Conservation (phyloP, 1,140 invertebrate species). For the Pseudomyrmex sp. region DNA sequence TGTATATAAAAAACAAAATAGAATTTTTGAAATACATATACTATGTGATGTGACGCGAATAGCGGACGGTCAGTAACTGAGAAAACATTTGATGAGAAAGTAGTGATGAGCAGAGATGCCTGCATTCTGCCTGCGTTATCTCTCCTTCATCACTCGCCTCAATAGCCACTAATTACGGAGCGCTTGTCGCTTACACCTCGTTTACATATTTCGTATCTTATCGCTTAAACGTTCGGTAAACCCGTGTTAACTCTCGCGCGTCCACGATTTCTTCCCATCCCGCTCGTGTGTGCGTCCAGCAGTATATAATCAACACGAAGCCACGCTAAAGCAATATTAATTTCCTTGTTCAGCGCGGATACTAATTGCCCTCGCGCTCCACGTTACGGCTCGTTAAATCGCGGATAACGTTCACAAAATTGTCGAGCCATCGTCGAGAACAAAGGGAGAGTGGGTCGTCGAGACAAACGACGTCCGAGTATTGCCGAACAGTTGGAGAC, state of each 20-base stretch:
- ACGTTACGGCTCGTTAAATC: conserved; percentile 50
- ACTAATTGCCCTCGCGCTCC: conserved; percentile 41
- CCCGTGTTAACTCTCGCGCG: conserved; percentile 63
- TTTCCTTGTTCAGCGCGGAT: conserved; percentile 35
- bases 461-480: conserved; percentile 47
- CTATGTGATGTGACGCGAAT: conserved; percentile 38
- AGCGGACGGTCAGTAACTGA: conserved; percentile 57
- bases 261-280: conserved; percentile 37
- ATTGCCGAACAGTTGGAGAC: conserved; percentile 46
- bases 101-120: conserved; percentile 57
- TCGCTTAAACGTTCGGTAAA: conserved; percentile 45
- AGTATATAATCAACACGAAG: conserved; percentile 39
- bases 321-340: conserved; percentile 50
- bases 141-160: conserved; percentile 60
- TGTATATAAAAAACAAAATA: neutral
- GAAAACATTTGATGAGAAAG: conserved; percentile 61
- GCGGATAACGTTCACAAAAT: conserved; percentile 52
- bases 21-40: neutral
- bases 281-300: conserved; percentile 22
- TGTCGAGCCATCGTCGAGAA: conserved; percentile 55
- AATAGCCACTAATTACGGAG: conserved; percentile 71
- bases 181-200: conserved; percentile 74
- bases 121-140: conserved; percentile 37
- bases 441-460: conserved; percentile 60
- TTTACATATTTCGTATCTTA: conserved; percentile 73